Evolutionary conservation across 2,797 vertebrate genomes (phyloP).

Genomic region (Danio tinwini): DNA sequence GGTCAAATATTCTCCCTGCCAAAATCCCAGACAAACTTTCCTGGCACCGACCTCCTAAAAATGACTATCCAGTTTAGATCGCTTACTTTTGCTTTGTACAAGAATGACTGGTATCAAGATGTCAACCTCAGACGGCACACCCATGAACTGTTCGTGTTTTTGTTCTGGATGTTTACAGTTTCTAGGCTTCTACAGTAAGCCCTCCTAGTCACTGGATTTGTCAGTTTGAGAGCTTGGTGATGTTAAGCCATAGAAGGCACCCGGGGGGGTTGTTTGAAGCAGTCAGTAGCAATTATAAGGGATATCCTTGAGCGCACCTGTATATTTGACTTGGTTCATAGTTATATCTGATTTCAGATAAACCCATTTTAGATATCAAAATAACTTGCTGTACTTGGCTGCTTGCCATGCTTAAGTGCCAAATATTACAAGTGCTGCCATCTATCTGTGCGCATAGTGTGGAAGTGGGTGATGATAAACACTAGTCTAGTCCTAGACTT

Average conservation of each 20-base stretch:
- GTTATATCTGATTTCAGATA: conserved; percentile 23
- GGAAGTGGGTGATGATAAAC: too few species aligned
- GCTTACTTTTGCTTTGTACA: conserved; percentile 44
- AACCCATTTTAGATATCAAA: conserved; percentile 5
- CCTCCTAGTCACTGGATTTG: neutral
- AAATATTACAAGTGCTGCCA: too few species aligned
- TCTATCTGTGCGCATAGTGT: too few species aligned
- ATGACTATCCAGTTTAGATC: conserved; percentile 74
- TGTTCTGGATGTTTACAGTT: conserved; percentile 21
- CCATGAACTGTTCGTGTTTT: conserved; percentile 27
- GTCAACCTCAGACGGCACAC: neutral
- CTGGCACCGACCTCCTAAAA: conserved; percentile 69
- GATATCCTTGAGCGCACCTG: conserved; percentile 25
- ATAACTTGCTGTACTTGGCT: neutral
- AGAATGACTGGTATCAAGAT: conserved; percentile 4
- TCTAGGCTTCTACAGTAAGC: neutral
- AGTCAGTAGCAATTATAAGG: neutral
- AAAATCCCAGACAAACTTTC: conserved; percentile 76
- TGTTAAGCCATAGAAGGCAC: neutral
- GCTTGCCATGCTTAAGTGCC: neutral
- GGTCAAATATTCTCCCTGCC: conserved; percentile 65
- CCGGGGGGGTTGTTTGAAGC: neutral
- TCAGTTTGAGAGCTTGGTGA: neutral
- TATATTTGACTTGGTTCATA: conserved; percentile 4
- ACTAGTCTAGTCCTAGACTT: too few species aligned